Conservation (phyloP, 37 sponge, comb jelly and placozoan species). For the Petrosia ficiformis region DNA sequence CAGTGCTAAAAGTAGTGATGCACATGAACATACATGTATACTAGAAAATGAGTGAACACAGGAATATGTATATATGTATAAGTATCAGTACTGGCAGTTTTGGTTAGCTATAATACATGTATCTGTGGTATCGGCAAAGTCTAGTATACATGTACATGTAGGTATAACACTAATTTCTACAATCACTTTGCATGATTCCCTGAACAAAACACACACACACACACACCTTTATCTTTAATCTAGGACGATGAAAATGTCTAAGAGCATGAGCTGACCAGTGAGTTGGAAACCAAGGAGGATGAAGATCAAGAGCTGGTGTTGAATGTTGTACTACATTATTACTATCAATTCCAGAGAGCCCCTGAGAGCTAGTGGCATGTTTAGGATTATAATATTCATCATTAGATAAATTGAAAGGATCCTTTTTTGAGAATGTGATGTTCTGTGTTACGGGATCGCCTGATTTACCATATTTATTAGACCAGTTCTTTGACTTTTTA, state of each 20-base stretch:
- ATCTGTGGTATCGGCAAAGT: too few species aligned
- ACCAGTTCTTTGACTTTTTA: conserved; percentile 30
- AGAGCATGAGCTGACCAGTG: conserved; percentile 77
- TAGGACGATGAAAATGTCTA: conserved; percentile 88
- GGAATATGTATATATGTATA: not conserved
- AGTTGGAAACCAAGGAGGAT: conserved; percentile 92
- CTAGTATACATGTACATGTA: too few species aligned
- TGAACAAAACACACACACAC: too few species aligned
- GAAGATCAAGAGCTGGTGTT: conserved; percentile 85
- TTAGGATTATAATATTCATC: conserved; percentile 94
- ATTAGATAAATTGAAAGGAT: conserved; percentile 90
- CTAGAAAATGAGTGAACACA: too few species aligned
- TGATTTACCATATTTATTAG: conserved; percentile 6
- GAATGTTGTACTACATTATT: conserved; percentile 88
- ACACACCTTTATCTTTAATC: conserved; percentile 47
- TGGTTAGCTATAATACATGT: too few species aligned
- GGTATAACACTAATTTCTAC: too few species aligned
- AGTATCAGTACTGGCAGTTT: too few species aligned
- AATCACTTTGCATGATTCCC: too few species aligned
- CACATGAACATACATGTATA: too few species aligned
- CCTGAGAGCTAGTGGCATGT: conserved; percentile 43
- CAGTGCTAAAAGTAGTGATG: too few species aligned
- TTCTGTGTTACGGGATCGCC: not conserved
- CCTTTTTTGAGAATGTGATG: conserved; percentile 56
- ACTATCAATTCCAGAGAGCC: conserved; percentile 35